Conservation (phyloP, 2,113 vertebrate genomes). For the Laticauda laticaudata region DNA sequence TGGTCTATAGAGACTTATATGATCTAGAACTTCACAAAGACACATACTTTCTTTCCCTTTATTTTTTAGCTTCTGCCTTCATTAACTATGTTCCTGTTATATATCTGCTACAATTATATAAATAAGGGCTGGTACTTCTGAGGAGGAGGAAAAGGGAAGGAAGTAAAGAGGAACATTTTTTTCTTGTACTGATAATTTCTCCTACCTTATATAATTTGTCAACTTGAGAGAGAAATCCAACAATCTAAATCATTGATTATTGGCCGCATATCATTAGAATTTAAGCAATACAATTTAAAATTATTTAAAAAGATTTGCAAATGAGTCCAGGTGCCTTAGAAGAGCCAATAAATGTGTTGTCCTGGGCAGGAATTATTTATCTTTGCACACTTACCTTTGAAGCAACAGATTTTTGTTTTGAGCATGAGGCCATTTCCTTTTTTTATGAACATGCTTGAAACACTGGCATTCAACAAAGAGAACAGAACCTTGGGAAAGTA, state of each 20-base stretch:
- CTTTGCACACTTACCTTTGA: not conserved
- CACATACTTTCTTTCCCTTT: not conserved
- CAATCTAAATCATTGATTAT: not conserved
- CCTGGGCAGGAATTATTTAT: not conserved
- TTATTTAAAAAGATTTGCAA: conserved; percentile 2
- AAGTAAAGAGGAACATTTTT: not conserved
- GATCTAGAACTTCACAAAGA: conserved; percentile 9
- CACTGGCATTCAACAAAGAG: not conserved
- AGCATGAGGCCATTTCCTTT: not conserved
- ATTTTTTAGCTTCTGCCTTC: not conserved
- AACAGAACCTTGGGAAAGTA: not conserved
- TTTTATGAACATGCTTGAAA: not conserved
- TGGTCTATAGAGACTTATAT: rapidly evolving
- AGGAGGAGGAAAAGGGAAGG: not conserved
- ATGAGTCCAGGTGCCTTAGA: conserved; percentile 14
- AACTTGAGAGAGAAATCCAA: not conserved
- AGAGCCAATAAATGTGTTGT: not conserved
- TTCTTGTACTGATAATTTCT: not conserved
- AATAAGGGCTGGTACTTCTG: not conserved
- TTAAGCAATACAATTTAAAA: not conserved
- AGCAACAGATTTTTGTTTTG: not conserved
- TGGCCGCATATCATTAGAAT: conserved; percentile 1
- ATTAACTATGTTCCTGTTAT: not conserved
- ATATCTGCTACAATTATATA: not conserved
- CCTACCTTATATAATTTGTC: not conserved